Evolutionary conservation across 2,888 invertebrate species (phyloP).

Genomic region (Allacma fusca): DNA sequence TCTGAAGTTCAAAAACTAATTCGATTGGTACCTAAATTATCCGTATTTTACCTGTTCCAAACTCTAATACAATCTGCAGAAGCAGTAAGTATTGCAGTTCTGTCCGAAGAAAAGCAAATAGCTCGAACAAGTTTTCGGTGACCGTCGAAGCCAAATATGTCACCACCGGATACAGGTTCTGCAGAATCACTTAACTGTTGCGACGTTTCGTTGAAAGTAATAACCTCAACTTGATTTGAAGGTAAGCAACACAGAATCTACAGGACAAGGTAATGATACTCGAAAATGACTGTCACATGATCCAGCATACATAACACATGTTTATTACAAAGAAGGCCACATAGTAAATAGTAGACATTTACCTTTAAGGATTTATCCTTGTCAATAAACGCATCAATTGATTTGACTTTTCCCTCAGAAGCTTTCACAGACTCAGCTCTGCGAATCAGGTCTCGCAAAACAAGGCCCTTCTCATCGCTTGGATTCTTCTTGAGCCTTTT

Average conservation of each 20-base stretch:
- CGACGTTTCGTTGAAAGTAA: conserved; percentile 41
- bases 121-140: conserved; percentile 90
- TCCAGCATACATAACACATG: neutral
- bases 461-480: conserved; percentile 58
- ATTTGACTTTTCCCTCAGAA: conserved; percentile 68
- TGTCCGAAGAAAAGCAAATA: conserved; percentile 89
- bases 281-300: neutral
- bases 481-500: conserved; percentile 81
- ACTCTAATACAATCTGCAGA: conserved; percentile 88
- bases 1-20: conserved; percentile 23
- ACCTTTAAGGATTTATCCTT: conserved; percentile 75
- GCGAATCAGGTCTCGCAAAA: conserved; percentile 56
- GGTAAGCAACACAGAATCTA: conserved; percentile 58
- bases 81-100: conserved; percentile 84
- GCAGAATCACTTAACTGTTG: neutral
- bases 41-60: conserved; percentile 81
- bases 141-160: conserved; percentile 68
- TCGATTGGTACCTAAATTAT: neutral
- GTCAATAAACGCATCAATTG: conserved; percentile 75
- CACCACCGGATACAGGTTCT: neutral
- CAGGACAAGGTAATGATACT: conserved; percentile 28
- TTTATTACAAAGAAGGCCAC: too few species aligned
- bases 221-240: conserved; percentile 58
- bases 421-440: conserved; percentile 62
- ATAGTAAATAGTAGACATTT: too few species aligned